phyloP scores from a whole-genome alignment of 2,888 invertebrate species.

The Hetaerina titia region DNA sequence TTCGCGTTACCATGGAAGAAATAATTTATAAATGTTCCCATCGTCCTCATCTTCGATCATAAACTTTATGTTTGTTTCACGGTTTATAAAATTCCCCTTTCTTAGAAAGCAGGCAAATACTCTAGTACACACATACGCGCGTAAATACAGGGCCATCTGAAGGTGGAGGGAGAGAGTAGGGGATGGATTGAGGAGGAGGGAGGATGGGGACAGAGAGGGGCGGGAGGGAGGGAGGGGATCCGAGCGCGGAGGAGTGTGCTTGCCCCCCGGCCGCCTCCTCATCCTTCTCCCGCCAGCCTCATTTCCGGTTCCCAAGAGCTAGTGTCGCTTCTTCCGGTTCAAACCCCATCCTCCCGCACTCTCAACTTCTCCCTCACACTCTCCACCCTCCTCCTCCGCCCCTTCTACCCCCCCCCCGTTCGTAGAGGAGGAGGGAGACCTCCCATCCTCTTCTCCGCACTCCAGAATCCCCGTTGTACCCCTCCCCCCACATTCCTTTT shows the following conservation, averaged over 20 bases:
- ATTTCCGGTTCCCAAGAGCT: constrained; percentile 64
- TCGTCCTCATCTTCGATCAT: too few relatives aligned
- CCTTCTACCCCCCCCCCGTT: too few relatives aligned
- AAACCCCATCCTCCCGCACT: constrained; percentile 33
- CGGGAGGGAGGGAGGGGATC: neutral
- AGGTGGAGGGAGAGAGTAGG: neutral
- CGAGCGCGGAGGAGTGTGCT: neutral
- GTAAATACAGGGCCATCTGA: neutral
- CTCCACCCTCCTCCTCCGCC: neutral
- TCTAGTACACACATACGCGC: neutral
- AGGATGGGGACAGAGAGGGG: neutral
- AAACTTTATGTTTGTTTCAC: too few relatives aligned
- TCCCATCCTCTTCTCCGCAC: neutral
- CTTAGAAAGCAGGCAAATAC: too few relatives aligned
- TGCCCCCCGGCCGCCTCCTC: neutral
- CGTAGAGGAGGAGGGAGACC: neutral
- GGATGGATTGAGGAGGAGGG: neutral
- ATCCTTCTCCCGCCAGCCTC: constrained; percentile 45
- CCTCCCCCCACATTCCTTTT: neutral
- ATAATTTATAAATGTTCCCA: too few relatives aligned
- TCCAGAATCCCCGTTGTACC: neutral
- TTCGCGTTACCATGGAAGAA: too few relatives aligned
- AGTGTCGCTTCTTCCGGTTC: constrained; percentile 61
- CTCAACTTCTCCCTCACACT: neutral
- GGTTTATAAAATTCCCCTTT: too few relatives aligned